Base-by-base conservation (phyloP, 2,888 invertebrate genomes). In the Siphonodentalium dalli region DNA sequence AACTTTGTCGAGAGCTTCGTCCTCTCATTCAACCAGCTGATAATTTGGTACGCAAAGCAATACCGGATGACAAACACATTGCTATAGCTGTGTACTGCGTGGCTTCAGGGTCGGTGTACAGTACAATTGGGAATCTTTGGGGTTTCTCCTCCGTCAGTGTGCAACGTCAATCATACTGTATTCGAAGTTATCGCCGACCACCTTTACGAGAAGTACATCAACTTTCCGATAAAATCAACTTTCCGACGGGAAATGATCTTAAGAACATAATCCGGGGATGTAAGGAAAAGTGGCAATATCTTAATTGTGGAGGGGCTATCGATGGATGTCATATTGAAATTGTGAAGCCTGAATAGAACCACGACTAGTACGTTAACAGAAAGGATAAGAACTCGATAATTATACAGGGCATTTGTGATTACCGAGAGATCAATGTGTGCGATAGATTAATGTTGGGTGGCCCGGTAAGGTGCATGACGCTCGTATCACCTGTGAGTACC, bases 371-470 rank as follows among this genome's bases (percentile, higher is more conserved):
- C 18, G 15, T 44, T 8, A 50, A 50, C 29, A 43, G 40, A 29
- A 48, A 40, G 33, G 40, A 31, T 20, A 40, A 33, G n/a, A 43
- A 50, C 23, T 43, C 37, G 3, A 7, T 50, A 15, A 28, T 47
- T 28, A 21, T 47, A 15, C 47, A 47, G 21, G 47, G 47, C 15
- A 29, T 47, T 38, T n/a, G 38, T 35, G 50, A 50, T 35, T 34
- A 44, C 34, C n/a, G 24, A 15, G n/a, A n/a, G n/a, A n/a, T n/a
- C 23, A 42, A 20, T 21, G 11, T 3, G 27, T 48, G 24, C 29
- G 18, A 18, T 31, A 48, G 15, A 31, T 48, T 11, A 42, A 42
- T 31, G 23, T 50, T 27, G 42, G 50, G 9, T 41, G 41, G 40
- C 49, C 41, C 18, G 31, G 48, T 9, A 15, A 23, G 20, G 48